Evolutionary conservation across 2,888 invertebrate species (phyloP), one percentile per base, ranked within the genome.

Genomic region (Scelioninae gen. 2): DNA sequence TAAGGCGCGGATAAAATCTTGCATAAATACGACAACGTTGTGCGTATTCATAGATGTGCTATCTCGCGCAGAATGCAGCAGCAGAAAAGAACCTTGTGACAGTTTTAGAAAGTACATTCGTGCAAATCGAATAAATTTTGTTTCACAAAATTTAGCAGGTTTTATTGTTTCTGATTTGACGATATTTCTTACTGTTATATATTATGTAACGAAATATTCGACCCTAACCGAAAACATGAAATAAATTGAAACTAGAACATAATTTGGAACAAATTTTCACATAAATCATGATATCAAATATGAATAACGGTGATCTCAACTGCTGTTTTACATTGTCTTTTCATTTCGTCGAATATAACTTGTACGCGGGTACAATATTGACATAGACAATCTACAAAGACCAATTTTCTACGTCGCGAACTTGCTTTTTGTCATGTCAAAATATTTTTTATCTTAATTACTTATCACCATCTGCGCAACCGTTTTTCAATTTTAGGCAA

Each of bases 1-100:
- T 67, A 55, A 67, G 55, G 55, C 19, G 60, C 41, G 48, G 63
- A 64, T 63, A 55, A 65, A 60, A 53, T 72, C 63, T 50, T 64
- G 50, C 61, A 55, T 53, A 52, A 43, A 68, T 52, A 68, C 52
- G 33, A 58, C 33, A 5, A 52, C 52, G 33, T 33, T 48, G 67
- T 48, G 52, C 45, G 64, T 52, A 58, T 60, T 68, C 60, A 68
- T 43, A 58, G 35, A 58, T 50, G 31, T 39, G 50, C 28, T 48
- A 50, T 58, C 33, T 41, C 18, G 52, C 43, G 43, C 52, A 9
- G 11, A 53, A 61, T 41, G 15, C 5, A 61, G 28, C 48, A 5
- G 7, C 13, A 53, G 5, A 53, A 15, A 16, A 53, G 33, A 53
- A 67, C 53, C 52, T 53, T 53, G 60, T 53, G 53, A 61, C 69